Evolutionary conservation across 2,888 invertebrate species (phyloP).

Genomic region (Caenorhabditis drosophilae): DNA sequence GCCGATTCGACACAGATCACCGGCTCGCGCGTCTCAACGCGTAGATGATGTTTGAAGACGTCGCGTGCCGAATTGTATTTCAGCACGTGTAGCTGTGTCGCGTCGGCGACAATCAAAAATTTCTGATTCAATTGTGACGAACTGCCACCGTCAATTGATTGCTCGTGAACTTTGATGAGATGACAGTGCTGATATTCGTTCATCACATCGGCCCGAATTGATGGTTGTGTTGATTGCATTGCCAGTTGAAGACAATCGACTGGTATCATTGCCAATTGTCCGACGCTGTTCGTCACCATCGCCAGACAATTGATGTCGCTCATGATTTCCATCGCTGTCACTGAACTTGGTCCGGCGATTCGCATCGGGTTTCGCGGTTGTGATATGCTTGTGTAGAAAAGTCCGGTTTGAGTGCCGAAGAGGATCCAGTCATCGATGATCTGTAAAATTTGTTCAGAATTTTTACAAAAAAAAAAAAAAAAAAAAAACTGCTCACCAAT

Average conservation of each 20-base stretch:
- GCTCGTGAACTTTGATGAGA: conserved; percentile 29
- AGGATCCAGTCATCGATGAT: conserved; percentile 53
- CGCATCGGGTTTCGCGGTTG: conserved; percentile 51
- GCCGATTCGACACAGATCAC: conserved; percentile 51
- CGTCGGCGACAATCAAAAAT: conserved; percentile 39
- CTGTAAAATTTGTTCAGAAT: conserved; percentile 23
- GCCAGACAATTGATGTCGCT: conserved; percentile 40
- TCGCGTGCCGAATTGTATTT: conserved; percentile 55
- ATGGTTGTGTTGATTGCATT: conserved; percentile 32
- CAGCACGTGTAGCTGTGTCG: conserved; percentile 53
- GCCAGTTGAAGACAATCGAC: conserved; percentile 35
- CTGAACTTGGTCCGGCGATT: conserved; percentile 49
- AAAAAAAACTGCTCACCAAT: conserved; percentile 21
- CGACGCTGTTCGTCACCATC: conserved; percentile 22
- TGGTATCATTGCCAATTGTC: conserved; percentile 36
- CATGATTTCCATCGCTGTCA: conserved; percentile 47
- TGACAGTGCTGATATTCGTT: conserved; percentile 25
- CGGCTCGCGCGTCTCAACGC: conserved; percentile 45
- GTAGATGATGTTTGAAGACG: conserved; percentile 50
- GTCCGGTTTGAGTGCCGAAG: conserved; percentile 58
- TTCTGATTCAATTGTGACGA: too few relatives aligned
- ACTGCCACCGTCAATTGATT: conserved; percentile 2
- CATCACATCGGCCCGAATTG: conserved; percentile 40
- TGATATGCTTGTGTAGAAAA: conserved; percentile 56
- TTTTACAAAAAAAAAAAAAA: too few relatives aligned